phyloP scores from a whole-genome alignment of 2,113 vertebrate genomes.

The Tichodroma muraria region DNA sequence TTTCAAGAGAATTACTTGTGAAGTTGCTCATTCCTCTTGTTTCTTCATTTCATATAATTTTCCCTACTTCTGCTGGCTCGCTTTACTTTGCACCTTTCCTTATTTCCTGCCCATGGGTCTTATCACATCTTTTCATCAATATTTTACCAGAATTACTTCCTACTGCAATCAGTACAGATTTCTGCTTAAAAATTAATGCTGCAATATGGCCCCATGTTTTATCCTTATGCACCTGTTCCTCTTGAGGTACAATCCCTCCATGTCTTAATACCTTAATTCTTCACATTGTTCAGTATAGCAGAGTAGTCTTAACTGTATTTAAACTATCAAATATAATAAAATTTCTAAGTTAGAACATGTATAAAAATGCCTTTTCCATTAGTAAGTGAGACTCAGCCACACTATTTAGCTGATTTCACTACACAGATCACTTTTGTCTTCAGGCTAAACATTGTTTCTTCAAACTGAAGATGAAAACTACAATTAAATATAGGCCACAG shows the following conservation, averaged over 20 bases:
- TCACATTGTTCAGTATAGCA: neutral
- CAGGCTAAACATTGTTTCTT: slow-evolving; percentile 58
- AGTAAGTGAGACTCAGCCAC: neutral
- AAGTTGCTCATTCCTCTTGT: neutral
- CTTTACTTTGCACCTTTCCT: neutral
- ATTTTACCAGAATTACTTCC: slow-evolving; percentile 30
- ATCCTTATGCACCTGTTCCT: neutral
- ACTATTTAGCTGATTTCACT: slow-evolving; percentile 21
- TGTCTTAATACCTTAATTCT: neutral
- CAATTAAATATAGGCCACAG: slow-evolving; percentile 66
- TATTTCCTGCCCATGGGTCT: slow-evolving; percentile 22
- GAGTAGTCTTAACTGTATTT: neutral
- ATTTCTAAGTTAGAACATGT: neutral
- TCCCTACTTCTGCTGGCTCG: neutral
- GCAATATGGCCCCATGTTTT: neutral
- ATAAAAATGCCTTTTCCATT: slow-evolving; percentile 13
- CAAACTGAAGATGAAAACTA: slow-evolving; percentile 38
- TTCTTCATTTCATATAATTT: neutral
- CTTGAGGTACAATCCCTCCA: neutral
- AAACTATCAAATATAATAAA: neutral
- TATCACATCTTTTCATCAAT: slow-evolving; percentile 16
- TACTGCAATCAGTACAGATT: neutral
- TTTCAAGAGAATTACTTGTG: neutral
- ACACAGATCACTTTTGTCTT: slow-evolving; percentile 43
- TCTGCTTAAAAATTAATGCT: slow-evolving; percentile 38